A percentile compares a stretch with the other conserved stretches of the same genome.
phyloP scores from a whole-genome alignment of 2,797 vertebrate genomes.

The Clarias pachynema region DNA sequence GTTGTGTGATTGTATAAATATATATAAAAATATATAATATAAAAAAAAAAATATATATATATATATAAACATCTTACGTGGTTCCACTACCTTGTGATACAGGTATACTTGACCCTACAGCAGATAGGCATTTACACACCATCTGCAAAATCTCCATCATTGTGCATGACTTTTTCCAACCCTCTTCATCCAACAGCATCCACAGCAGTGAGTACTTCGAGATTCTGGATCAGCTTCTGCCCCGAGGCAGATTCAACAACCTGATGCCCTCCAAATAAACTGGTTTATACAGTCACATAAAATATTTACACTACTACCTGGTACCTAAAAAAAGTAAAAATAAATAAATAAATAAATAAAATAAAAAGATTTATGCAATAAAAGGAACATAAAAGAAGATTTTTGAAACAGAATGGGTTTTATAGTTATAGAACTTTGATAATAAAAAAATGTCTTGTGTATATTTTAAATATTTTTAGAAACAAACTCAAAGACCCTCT shows the following conservation, averaged over 20 bases:
- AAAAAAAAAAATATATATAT: too few species aligned
- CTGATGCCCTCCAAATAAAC: neutral
- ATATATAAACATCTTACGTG: too few species aligned
- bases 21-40: too few species aligned
- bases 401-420: neutral
- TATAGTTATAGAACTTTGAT: too few species aligned
- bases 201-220: neutral
- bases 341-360: too few species aligned
- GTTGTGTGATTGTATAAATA: too few species aligned
- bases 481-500: neutral
- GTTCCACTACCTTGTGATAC: neutral
- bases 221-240: neutral
- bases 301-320: neutral
- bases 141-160: neutral
- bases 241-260: neutral
- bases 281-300: neutral
- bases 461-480: too few species aligned
- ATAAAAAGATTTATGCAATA: too few species aligned
- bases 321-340: neutral
- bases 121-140: neutral
- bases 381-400: too few species aligned
- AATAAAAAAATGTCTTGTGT: too few species aligned
- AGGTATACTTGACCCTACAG: neutral
- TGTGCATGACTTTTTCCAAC: neutral
- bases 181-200: too few species aligned